Evolutionary conservation across 2,888 invertebrate genomes (phyloP).

Genomic region (Lepidonotus clava): DNA sequence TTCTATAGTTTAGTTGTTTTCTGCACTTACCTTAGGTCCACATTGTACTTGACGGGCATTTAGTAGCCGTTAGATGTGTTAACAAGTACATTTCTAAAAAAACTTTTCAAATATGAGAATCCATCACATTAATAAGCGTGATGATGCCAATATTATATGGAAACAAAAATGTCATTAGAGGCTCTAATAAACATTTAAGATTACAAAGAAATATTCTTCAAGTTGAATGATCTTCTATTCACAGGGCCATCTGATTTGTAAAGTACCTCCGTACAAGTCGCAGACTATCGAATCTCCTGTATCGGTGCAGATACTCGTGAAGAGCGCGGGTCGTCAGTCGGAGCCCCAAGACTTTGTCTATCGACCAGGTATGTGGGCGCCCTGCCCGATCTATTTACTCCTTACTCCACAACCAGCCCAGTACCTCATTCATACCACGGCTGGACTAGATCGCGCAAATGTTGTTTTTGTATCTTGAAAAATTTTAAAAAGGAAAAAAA

Average conservation of each 20-base stretch:
- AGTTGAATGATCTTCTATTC: too few species aligned
- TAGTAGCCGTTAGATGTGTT: too few species aligned
- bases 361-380: conserved; percentile 74
- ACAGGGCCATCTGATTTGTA: conserved; percentile 81
- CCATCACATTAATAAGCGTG: too few species aligned
- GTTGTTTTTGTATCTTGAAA: not conserved
- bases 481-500: not conserved
- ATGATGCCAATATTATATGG: too few species aligned
- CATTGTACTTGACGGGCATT: too few species aligned
- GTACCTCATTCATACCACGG: conserved; percentile 52
- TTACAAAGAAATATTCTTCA: conserved; percentile 57
- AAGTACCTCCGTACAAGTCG: conserved; percentile 78
- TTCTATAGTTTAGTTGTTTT: too few species aligned
- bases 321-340: conserved; percentile 78
- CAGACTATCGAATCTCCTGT: conserved; percentile 69
- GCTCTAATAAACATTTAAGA: not conserved
- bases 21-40: too few species aligned
- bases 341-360: conserved; percentile 80
- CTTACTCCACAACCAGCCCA: not conserved
- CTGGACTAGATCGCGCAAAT: conserved; percentile 32
- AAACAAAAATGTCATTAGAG: not conserved
- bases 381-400: not conserved
- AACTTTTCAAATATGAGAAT: too few species aligned
- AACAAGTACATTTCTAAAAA: too few species aligned
- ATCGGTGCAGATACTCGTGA: conserved; percentile 77